Conservation (phyloP, 2,113 vertebrate species). For the Gallinago media region DNA sequence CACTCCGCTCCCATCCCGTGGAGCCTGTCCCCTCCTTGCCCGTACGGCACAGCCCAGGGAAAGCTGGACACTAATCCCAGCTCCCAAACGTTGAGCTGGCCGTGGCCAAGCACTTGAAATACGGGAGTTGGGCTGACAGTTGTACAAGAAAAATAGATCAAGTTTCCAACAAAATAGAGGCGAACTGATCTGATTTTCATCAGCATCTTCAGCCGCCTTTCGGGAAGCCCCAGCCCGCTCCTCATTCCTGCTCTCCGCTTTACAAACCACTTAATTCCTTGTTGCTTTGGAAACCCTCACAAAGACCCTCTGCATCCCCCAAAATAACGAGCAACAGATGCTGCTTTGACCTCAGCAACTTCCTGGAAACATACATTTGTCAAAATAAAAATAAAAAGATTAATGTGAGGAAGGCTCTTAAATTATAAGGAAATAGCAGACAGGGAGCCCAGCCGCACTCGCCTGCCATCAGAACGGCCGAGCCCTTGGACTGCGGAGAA, state of each 20-base stretch:
- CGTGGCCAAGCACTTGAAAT: neutral
- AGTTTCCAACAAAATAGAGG: slow-evolving; percentile 54
- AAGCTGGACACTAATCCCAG: neutral
- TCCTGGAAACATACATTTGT: slow-evolving; percentile 94
- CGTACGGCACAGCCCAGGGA: fast-evolving
- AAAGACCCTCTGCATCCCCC: slow-evolving; percentile 81
- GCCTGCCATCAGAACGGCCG: neutral
- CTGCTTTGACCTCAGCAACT: slow-evolving; percentile 89
- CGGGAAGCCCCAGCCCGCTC: slow-evolving; percentile 73
- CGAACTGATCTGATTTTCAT: slow-evolving; percentile 51
- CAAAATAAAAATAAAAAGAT: slow-evolving; percentile 91
- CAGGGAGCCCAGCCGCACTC: neutral
- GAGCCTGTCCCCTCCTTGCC: neutral
- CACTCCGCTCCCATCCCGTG: fast-evolving
- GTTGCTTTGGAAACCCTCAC: slow-evolving; percentile 83
- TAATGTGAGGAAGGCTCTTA: slow-evolving; percentile 80
- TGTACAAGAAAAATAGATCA: slow-evolving; percentile 52
- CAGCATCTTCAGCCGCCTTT: slow-evolving; percentile 71
- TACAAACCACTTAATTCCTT: slow-evolving; percentile 75
- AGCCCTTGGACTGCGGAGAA: neutral
- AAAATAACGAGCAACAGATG: slow-evolving; percentile 94
- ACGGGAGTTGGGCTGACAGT: slow-evolving; percentile 1
- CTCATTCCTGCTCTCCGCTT: neutral
- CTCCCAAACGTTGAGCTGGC: neutral
- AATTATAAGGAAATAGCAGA: slow-evolving; percentile 41